Conservation (phyloP, 2,797 vertebrate genomes). For the Mormyrus hasselquistii region DNA sequence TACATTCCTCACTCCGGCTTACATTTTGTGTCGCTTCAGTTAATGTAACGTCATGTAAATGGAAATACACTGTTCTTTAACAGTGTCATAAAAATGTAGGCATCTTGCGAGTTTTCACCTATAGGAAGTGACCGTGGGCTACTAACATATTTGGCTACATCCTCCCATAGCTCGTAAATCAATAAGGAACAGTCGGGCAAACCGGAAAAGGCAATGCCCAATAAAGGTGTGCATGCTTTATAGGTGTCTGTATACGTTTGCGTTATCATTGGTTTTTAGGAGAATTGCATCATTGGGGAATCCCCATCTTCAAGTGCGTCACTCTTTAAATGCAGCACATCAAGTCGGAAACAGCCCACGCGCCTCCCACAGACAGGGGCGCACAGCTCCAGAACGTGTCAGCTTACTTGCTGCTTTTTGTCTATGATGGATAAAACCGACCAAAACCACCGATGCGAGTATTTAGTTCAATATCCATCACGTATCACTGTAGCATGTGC, state of each 20-base stretch:
- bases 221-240: neutral
- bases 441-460: slow-evolving; percentile 23
- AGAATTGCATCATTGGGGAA: slow-evolving; percentile 30
- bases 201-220: slow-evolving; percentile 9
- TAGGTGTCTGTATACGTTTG: neutral
- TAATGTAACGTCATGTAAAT: neutral
- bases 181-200: neutral
- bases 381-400: neutral
- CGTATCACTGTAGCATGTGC: slow-evolving; percentile 6
- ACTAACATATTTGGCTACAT: neutral
- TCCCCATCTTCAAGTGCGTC: slow-evolving; percentile 27
- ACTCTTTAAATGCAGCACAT: slow-evolving; percentile 17
- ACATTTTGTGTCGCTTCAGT: slow-evolving; percentile 9
- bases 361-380: slow-evolving; percentile 1
- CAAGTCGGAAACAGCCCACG: slow-evolving; percentile 19
- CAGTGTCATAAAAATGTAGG: neutral
- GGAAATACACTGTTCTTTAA: neutral
- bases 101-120: neutral
- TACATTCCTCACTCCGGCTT: neutral
- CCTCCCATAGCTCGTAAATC: neutral
- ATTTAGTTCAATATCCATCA: slow-evolving; percentile 28
- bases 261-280: neutral
- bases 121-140: neutral
- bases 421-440: neutral
- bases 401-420: neutral